Evolutionary conservation across 2,797 vertebrate genomes (phyloP).

Genomic region (Oreochromis mossambicus): DNA sequence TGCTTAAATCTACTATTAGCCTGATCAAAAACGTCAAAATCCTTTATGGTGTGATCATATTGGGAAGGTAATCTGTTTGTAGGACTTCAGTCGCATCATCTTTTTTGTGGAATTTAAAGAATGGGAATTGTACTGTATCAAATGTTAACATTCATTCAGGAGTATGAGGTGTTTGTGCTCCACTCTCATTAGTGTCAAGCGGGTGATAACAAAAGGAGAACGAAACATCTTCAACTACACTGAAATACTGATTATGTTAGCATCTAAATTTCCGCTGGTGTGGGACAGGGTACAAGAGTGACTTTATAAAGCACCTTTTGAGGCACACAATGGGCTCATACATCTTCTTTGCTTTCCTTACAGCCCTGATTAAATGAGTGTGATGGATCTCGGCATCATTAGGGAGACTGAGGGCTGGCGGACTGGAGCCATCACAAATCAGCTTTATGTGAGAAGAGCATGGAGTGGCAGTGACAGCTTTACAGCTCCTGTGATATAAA

Average conservation of each 20-base stretch:
- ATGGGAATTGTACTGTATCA: not conserved
- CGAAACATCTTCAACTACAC: not conserved
- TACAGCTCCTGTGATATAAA: conserved; percentile 69
- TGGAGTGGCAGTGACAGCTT: conserved; percentile 71
- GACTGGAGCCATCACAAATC: conserved; percentile 68
- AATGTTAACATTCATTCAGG: not conserved
- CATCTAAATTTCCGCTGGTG: conserved; percentile 21
- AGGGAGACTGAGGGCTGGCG: conserved; percentile 57
- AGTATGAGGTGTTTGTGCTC: conserved; percentile 2
- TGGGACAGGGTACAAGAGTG: not conserved
- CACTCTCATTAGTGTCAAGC: conserved; percentile 12
- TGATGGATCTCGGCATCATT: conserved; percentile 71
- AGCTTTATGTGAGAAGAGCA: conserved; percentile 68
- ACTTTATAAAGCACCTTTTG: conserved; percentile 59
- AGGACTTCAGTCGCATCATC: not conserved
- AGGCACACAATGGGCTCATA: conserved; percentile 59
- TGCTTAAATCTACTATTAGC: not conserved
- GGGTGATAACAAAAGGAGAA: not conserved
- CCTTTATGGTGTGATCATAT: not conserved
- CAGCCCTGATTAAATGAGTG: conserved; percentile 70
- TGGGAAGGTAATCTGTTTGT: not conserved
- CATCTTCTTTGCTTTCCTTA: conserved; percentile 71
- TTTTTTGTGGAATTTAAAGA: not conserved
- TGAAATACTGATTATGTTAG: conserved; percentile 37
- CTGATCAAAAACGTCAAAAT: not conserved